These are phyloP conservation scores for Erythrolamprus reginae DNA, from an alignment of 2,113 vertebrate genomes.

Conservation along the genomic window DNA sequence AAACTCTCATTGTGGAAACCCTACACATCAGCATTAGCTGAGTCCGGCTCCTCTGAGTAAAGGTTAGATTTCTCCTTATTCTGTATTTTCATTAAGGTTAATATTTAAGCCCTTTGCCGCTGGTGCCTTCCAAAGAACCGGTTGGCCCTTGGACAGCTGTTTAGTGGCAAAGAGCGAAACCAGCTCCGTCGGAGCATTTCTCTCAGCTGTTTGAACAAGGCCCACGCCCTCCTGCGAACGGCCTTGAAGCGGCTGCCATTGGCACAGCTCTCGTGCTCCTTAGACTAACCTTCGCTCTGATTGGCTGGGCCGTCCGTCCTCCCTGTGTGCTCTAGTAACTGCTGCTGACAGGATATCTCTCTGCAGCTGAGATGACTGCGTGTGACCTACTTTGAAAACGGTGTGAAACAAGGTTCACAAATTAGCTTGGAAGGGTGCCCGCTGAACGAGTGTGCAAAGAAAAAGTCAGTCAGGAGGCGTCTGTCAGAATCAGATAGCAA, in stretches of 20 bases:
- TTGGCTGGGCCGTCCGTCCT: constrained; percentile 46
- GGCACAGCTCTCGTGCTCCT: background rate
- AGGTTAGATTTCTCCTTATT: constrained; percentile 55
- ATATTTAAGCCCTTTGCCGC: constrained; percentile 57
- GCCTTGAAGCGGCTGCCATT: background rate
- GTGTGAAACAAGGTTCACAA: constrained; percentile 70
- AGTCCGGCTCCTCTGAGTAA: constrained; percentile 43
- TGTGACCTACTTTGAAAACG: constrained; percentile 77
- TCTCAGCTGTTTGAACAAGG: constrained; percentile 42
- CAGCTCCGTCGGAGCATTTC: constrained; percentile 37
- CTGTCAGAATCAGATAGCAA: constrained; percentile 31
- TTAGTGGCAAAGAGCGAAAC: constrained; percentile 29
- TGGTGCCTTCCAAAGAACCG: constrained; percentile 38
- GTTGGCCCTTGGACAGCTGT: constrained; percentile 42
- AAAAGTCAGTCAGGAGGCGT: constrained; percentile 47
- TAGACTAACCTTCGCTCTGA: background rate
- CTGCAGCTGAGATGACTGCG: constrained; percentile 58
- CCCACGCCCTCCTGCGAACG: constrained; percentile 44
- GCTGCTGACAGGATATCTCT: constrained; percentile 56
- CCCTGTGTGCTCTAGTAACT: constrained; percentile 38
- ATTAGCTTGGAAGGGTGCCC: constrained; percentile 67
- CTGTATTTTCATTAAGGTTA: constrained; percentile 65
- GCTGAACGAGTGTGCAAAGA: constrained; percentile 51
- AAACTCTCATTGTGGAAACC: constrained; percentile 25
- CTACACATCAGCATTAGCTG: constrained; percentile 39